Conservation (phyloP, 2,113 vertebrate genomes). For the Tupaia tana region DNA sequence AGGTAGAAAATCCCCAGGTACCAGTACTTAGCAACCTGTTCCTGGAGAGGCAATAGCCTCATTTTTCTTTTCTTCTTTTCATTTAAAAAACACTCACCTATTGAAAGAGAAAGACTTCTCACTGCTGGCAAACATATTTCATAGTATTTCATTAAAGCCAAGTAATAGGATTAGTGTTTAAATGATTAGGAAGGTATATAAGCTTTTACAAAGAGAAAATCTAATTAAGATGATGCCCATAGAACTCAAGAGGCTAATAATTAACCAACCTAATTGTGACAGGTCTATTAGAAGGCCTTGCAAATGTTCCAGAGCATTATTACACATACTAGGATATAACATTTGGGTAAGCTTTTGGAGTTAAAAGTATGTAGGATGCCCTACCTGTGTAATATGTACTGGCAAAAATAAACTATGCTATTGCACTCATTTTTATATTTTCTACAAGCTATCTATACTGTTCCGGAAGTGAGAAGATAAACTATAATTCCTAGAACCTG, state of each 20-base stretch:
- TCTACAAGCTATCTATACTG: neutral
- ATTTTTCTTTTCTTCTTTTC: slow-evolving; percentile 57
- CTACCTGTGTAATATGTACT: neutral
- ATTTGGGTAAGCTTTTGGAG: neutral
- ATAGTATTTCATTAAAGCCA: slow-evolving; percentile 40
- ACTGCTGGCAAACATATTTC: neutral
- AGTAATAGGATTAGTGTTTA: slow-evolving; percentile 32
- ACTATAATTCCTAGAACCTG: neutral
- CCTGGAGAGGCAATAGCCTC: neutral
- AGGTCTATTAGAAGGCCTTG: neutral
- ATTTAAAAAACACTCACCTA: slow-evolving; percentile 30
- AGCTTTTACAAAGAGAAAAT: slow-evolving; percentile 53
- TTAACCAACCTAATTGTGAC: neutral
- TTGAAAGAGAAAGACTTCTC: slow-evolving; percentile 16
- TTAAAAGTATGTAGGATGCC: fast-evolving
- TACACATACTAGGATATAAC: fast-evolving
- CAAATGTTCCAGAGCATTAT: neutral
- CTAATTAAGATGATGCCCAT: slow-evolving; percentile 30
- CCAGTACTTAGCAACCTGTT: neutral
- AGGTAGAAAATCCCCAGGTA: neutral
- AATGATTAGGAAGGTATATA: slow-evolving; percentile 44
- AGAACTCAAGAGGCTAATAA: slow-evolving; percentile 24
- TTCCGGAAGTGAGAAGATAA: slow-evolving; percentile 13
- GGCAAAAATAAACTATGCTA: neutral
- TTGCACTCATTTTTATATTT: neutral